Evolutionary conservation across 1,140 invertebrate species (phyloP), one percentile per base, ranked within the genome.

Genomic region (Odontomachus brunneus): DNA sequence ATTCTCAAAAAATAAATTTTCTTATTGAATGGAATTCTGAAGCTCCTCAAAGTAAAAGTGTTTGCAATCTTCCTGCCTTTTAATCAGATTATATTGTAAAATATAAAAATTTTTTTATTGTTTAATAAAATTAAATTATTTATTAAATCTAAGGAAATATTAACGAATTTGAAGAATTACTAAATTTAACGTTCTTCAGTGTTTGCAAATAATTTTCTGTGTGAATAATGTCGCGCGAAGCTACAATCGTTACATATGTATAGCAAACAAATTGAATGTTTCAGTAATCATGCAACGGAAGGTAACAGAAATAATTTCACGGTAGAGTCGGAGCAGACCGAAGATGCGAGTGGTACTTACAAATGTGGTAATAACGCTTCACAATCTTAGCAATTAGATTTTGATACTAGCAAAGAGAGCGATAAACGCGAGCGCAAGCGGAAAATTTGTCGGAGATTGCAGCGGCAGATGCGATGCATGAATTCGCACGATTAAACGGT

Each of bases 301-400:
- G 89, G 84, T 67, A 88, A 26, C 82, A 71, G 84, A 73, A 81
- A 89, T 49, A 84, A 89, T 78, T 85, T 44, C 38, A 11, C 75
- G 66, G 62, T 83, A 33, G 89, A 91, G 72, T 89, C 63, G 65
- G 90, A 67, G 84, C 90, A 83, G 86, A 87, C 78, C 72, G 88
- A 84, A 83, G 84, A 62, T 80, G 82, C 53, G 48, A 90, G 74
- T 84, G 86, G 44, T 15, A 33, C 19, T 80, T 19, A 17, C 3
- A 44, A 44, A 44, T 44, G 15, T 12, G 9, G 76, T 69, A 90
- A 78, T 60, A 88, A 84, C 55, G 84, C 71, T 74, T 89, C 86
- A 63, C 90, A 91, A 80, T 73, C 87, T 73, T 92, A 92, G 89
- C 91, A 87, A 90, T 91, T 92, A 85, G 51, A 67, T 44, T 65